These are phyloP conservation scores for Chirona hameri DNA, from an alignment of 2,888 invertebrate genomes.

Conservation along the genomic window DNA sequence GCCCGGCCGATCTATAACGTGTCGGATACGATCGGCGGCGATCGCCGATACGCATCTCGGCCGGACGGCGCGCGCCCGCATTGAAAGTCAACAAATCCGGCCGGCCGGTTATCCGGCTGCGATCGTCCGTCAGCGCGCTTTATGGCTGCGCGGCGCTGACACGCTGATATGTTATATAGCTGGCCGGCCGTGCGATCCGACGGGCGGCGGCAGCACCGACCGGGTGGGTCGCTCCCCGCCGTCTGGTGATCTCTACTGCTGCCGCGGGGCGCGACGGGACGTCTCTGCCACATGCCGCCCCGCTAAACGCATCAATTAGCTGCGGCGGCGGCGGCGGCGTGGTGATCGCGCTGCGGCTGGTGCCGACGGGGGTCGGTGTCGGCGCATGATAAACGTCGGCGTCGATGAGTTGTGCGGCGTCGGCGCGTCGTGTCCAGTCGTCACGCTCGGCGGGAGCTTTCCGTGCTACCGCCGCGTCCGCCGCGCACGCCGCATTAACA, in stretches of 20 bases:
- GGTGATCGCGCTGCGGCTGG: background rate
- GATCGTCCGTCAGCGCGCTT: background rate
- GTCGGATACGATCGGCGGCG: background rate
- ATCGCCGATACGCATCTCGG: background rate
- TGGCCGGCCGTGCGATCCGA: background rate
- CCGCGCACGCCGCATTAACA: conserved; percentile 8
- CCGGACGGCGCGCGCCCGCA: conserved; percentile 2
- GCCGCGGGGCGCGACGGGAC: background rate
- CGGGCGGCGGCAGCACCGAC: background rate
- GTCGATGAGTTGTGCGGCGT: background rate
- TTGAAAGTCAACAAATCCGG: conserved; percentile 27
- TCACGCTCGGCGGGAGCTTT: background rate
- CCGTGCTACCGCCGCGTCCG: conserved; percentile 3
- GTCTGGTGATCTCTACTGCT: background rate
- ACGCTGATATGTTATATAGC: conserved; percentile 7
- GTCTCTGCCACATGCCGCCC: background rate
- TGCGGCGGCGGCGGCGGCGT: background rate
- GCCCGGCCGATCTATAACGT: conserved; percentile 10
- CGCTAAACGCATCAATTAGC: conserved; percentile 5
- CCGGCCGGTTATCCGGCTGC: background rate
- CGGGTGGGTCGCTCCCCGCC: background rate
- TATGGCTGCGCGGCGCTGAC: background rate
- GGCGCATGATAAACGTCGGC: background rate
- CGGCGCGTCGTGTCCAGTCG: background rate
- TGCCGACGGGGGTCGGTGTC: background rate